Percentiles rank a stretch among this genome's conserved stretches.
Evolutionary conservation across 2,888 invertebrate species (phyloP).

Genomic region (Leucophora obtusa): DNA sequence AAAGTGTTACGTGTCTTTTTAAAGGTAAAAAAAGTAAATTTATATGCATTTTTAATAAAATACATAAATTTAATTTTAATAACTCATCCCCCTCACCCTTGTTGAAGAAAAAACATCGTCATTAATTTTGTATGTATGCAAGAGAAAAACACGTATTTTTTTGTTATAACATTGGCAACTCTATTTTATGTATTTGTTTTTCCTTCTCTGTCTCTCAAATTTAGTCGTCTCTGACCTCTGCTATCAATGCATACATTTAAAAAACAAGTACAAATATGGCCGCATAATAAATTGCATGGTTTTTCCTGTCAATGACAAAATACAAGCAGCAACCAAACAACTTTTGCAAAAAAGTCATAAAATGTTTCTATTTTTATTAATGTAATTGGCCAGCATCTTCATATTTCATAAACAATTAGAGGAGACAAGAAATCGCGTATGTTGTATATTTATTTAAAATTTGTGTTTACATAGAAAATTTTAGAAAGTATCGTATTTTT

Average conservation of each 20-base stretch:
- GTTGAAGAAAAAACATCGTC: constrained; percentile 55
- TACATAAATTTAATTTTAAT: constrained; percentile 27
- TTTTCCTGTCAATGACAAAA: constrained; percentile 12
- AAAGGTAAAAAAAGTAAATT: constrained; percentile 28
- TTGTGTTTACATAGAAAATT: not conserved
- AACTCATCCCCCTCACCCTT: not conserved
- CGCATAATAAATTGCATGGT: not conserved
- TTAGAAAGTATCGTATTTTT: not conserved
- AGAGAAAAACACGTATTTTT: constrained; percentile 15
- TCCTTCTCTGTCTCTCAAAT: constrained; percentile 16
- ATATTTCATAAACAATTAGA: not conserved
- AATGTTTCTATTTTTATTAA: constrained; percentile 15
- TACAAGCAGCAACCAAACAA: not conserved
- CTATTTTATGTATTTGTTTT: constrained; percentile 1
- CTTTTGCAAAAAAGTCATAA: constrained; percentile 20
- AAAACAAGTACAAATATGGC: not conserved
- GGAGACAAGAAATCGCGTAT: not conserved
- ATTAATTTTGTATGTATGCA: constrained; percentile 48
- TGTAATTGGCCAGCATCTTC: not conserved
- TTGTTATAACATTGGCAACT: constrained; percentile 14
- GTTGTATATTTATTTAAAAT: constrained; percentile 7
- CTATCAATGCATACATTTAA: constrained; percentile 22
- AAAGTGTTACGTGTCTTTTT: constrained; percentile 37
- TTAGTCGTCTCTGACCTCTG: constrained; percentile 18
- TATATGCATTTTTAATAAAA: constrained; percentile 14